phyloP scores from a whole-genome alignment of 2,888 invertebrate species.

The Thalpophila matura region DNA sequence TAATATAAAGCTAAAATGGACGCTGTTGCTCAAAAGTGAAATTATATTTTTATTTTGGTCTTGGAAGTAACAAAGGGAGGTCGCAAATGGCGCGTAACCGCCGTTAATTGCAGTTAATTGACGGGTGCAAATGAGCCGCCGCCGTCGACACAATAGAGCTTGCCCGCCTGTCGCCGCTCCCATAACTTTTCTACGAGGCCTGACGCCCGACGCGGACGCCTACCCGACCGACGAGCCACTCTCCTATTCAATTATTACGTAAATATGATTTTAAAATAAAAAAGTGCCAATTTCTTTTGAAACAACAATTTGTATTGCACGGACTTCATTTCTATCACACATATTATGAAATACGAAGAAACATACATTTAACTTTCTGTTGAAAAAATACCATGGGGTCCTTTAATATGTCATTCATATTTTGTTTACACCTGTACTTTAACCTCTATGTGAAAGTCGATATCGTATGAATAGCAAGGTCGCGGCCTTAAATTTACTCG shows the following conservation, averaged over 20 bases:
- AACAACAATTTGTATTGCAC: background rate
- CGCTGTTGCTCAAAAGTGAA: slow-evolving; percentile 27
- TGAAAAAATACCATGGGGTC: background rate
- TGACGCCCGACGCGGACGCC: slow-evolving; percentile 34
- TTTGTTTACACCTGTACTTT: slow-evolving; percentile 27
- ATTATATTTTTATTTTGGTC: slow-evolving; percentile 48
- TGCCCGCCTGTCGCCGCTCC: slow-evolving; percentile 44
- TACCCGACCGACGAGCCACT: background rate
- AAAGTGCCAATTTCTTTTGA: background rate
- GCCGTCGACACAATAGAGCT: slow-evolving; percentile 54
- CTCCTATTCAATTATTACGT: slow-evolving; percentile 35
- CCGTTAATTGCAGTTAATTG: slow-evolving; percentile 72
- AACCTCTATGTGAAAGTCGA: slow-evolving; percentile 57
- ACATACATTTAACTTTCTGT: background rate
- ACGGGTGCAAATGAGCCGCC: slow-evolving; percentile 69
- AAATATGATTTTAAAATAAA: slow-evolving; percentile 19
- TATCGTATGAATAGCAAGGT: slow-evolving; percentile 66
- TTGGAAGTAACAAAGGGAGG: slow-evolving; percentile 52
- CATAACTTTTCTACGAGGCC: slow-evolving; percentile 54
- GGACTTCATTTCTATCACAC: background rate
- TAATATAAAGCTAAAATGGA: slow-evolving; percentile 14
- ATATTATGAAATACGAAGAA: slow-evolving; percentile 1
- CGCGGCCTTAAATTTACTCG: slow-evolving; percentile 74
- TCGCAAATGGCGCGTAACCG: slow-evolving; percentile 65
- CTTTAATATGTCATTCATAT: slow-evolving; percentile 17